Base-by-base conservation (phyloP, 2,113 vertebrate species). In the Pseudorectes ferrugineus region DNA sequence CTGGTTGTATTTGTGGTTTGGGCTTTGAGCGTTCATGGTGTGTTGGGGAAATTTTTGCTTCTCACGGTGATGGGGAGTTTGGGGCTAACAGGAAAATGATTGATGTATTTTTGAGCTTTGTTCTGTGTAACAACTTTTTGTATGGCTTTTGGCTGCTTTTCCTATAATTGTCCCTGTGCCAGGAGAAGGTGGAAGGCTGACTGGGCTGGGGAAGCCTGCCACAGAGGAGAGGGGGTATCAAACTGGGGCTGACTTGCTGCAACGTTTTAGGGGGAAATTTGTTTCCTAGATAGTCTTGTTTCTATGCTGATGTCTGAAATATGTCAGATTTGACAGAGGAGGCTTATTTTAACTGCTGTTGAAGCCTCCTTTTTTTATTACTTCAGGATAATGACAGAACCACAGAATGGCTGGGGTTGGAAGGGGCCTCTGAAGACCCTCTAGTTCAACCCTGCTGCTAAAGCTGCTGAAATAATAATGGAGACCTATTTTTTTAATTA, bases 131-230 rank as follows among this genome's bases (percentile, higher is more conserved):
- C 3, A 46, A 10, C 9, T 5, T 43, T 29, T 62, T 10, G 7
- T 45, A 1, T 45, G 67, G 24, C 2, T 75, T 55, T 21, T 61
- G 77, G 8, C 10, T 85, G n/a, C 12, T 45, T 68, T 52, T 92
- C 7, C 31, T 25, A 0, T 7, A 25, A 1, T 5, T 28, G 21
- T 72, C 7, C 5, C 5, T 35, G 0, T 54, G 38, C 5, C 3
- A 22, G 45, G 28, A 61, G 70, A 13, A 63, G 52, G 54, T n/a
- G 31, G 67, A 28, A 66, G 33, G 15, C 7, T 80, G 79, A 13
- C 14, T 87, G 55, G 40, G n/a, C 25, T 6, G 20, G 8, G 33
- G n/a, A 11, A 20, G 14, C 12, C 40, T 86, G 23, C 12, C 25
- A 4, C 7, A 16, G 75, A 45, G 31, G 11, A 65, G 12, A n/a